Evolutionary conservation across 2,113 vertebrate genomes (phyloP).

Genomic region (Pteropus alecto): DNA sequence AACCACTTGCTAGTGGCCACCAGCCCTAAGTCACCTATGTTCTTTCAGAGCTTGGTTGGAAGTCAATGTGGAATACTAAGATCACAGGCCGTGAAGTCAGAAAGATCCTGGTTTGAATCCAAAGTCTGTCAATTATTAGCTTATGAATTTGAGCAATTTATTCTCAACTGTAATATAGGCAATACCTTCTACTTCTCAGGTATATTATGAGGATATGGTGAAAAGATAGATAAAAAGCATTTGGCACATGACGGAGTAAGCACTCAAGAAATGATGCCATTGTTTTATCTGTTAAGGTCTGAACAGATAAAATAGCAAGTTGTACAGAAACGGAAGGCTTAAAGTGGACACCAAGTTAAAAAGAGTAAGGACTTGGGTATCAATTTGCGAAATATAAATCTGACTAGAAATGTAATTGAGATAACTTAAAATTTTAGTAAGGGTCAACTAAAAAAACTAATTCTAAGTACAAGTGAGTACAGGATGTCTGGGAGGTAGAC

Average conservation of each 20-base stretch:
- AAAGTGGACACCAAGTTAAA: neutral
- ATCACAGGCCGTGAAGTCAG: neutral
- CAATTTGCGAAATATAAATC: slow-evolving; percentile 39
- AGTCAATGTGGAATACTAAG: neutral
- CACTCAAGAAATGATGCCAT: neutral
- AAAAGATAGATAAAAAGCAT: slow-evolving; percentile 29
- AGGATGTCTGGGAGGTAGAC: neutral
- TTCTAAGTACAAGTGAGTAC: slow-evolving; percentile 21
- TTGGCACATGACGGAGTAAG: neutral
- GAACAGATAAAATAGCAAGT: slow-evolving; percentile 8
- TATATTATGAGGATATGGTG: neutral
- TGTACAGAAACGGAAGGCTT: neutral
- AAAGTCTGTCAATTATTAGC: neutral
- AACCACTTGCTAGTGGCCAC: neutral
- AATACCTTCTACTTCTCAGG: neutral
- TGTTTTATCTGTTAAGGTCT: neutral
- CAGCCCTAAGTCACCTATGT: neutral
- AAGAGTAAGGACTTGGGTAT: neutral
- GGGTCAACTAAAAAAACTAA: slow-evolving; percentile 27
- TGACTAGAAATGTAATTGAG: neutral
- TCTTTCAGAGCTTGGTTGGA: slow-evolving; percentile 21
- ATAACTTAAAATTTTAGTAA: slow-evolving; percentile 42
- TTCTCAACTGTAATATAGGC: neutral
- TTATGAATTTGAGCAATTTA: slow-evolving; percentile 5
- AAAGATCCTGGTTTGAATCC: neutral